Conservation (phyloP, 2,113 vertebrate genomes). For the Psittacara wagleri region DNA sequence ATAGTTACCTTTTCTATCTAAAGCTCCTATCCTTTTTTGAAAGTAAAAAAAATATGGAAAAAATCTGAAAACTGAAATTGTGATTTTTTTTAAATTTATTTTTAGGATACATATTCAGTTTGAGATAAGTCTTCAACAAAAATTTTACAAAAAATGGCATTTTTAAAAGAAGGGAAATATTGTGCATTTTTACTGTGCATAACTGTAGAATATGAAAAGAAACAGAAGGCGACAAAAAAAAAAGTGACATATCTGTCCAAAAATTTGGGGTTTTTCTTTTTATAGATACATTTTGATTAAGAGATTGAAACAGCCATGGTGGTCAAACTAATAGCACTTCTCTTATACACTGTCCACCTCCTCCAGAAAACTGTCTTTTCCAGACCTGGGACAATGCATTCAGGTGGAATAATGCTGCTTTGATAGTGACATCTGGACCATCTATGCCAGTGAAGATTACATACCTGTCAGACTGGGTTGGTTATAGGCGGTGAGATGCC, state of each 20-base stretch:
- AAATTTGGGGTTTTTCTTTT: background rate
- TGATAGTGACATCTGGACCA: background rate
- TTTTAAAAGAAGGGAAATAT: background rate
- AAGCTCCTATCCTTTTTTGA: background rate
- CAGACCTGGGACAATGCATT: background rate
- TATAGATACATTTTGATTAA: background rate
- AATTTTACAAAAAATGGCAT: background rate
- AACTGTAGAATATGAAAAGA: background rate
- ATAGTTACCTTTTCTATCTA: background rate
- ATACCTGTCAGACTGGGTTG: rapidly evolving
- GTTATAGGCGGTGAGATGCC: background rate
- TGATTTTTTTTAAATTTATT: background rate
- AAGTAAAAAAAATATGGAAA: background rate
- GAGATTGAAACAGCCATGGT: background rate
- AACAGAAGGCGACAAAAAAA: background rate
- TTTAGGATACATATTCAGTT: background rate
- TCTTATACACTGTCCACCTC: background rate
- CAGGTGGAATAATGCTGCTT: background rate
- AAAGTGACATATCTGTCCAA: background rate
- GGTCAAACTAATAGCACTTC: background rate
- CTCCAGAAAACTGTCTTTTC: background rate
- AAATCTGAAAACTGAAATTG: background rate
- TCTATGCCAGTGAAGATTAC: background rate
- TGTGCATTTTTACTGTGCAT: rapidly evolving
- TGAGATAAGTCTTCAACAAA: background rate